phyloP scores from a whole-genome alignment of 1,140 invertebrate species.

The Zaprionus vittiger region DNA sequence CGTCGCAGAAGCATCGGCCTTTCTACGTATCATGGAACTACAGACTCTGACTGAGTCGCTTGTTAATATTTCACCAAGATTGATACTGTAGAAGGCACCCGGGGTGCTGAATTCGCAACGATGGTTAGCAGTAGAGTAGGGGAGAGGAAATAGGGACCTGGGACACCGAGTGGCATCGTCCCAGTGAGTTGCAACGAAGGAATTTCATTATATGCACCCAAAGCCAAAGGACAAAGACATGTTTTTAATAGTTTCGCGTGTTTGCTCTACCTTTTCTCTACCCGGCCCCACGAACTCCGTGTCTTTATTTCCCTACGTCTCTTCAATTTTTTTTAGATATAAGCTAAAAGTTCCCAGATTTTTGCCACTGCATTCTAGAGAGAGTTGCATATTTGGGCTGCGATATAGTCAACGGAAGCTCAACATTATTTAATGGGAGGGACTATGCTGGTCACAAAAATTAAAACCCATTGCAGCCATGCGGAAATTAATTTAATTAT shows the following conservation, averaged over 20 bases:
- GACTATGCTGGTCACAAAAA: neutral
- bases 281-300: constrained; percentile 1
- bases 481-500: neutral
- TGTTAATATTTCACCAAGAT: constrained; percentile 82
- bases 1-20: constrained; percentile 43
- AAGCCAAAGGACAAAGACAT: constrained; percentile 79
- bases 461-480: neutral
- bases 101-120: constrained; percentile 4
- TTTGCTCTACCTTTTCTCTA: constrained; percentile 56
- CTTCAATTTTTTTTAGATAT: constrained; percentile 22
- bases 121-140: neutral
- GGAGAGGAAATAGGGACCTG: neutral
- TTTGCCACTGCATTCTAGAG: constrained; percentile 61
- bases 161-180: constrained; percentile 53
- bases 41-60: constrained; percentile 53
- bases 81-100: constrained; percentile 52
- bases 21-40: constrained; percentile 54
- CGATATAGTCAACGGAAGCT: constrained; percentile 1
- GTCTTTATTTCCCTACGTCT: constrained; percentile 2
- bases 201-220: constrained; percentile 78
- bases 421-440: neutral
- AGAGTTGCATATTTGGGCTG: constrained; percentile 64
- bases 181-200: constrained; percentile 55
- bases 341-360: constrained; percentile 62
- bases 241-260: constrained; percentile 79